These are phyloP conservation scores for Listrodromus nycthemerus DNA, from an alignment of 2,888 invertebrate genomes.

Conservation along the genomic window DNA sequence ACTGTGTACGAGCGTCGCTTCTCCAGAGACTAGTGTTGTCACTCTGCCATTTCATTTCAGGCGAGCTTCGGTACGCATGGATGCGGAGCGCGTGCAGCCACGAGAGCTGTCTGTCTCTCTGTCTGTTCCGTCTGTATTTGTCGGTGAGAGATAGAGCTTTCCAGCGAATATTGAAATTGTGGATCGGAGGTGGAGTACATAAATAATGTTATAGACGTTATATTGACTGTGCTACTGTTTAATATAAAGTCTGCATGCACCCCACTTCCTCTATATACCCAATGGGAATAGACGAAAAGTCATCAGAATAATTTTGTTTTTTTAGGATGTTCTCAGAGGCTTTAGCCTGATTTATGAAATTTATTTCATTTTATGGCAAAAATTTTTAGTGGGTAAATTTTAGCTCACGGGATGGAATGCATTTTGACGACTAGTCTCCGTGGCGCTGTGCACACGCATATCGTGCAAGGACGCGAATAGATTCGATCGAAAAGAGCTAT, in stretches of 20 bases:
- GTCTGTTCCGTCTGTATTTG: slow-evolving; percentile 52
- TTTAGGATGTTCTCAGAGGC: background rate
- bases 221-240: slow-evolving; percentile 43
- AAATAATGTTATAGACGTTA: slow-evolving; percentile 66
- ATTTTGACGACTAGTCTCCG: background rate
- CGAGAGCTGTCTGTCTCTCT: slow-evolving; percentile 62
- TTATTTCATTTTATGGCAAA: too few species aligned
- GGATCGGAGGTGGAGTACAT: slow-evolving; percentile 61
- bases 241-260: slow-evolving; percentile 25
- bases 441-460: background rate
- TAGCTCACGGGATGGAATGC: background rate
- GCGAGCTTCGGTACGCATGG: slow-evolving; percentile 63
- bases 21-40: slow-evolving; percentile 61
- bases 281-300: background rate
- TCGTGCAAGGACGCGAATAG: slow-evolving; percentile 2
- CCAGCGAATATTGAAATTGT: slow-evolving; percentile 66
- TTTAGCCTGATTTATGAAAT: background rate
- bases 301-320: background rate
- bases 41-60: slow-evolving; percentile 78
- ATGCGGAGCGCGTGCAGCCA: slow-evolving; percentile 49
- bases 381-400: background rate
- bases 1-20: slow-evolving; percentile 48
- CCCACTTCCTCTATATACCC: background rate
- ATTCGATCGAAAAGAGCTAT: slow-evolving; percentile 54
- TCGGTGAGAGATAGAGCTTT: slow-evolving; percentile 63